phyloP scores from a whole-genome alignment of 2,888 invertebrate genomes.

The Parnassius mnemosyne region DNA sequence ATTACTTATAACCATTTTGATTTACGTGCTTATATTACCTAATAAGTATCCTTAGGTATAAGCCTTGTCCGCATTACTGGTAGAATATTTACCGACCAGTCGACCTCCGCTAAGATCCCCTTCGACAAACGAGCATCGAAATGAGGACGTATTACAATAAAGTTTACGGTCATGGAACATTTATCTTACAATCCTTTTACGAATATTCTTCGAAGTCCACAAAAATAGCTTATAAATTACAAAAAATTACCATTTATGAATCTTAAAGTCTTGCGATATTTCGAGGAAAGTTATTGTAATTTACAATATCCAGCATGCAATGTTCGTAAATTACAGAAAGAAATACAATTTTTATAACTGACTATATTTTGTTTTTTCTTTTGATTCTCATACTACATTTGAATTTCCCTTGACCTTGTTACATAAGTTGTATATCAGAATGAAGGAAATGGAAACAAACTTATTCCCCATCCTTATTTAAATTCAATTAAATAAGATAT shows the following conservation, averaged over 20 bases:
- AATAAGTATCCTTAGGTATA: constrained; percentile 23
- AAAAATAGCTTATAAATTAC: background rate
- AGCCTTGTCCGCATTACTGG: constrained; percentile 33
- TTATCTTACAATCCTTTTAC: constrained; percentile 10
- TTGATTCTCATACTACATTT: too few relatives aligned
- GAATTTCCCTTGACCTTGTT: too few relatives aligned
- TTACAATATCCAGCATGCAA: too few relatives aligned
- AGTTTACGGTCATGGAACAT: constrained; percentile 6
- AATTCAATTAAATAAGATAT: too few relatives aligned
- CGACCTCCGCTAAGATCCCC: constrained; percentile 37
- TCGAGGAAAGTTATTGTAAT: background rate
- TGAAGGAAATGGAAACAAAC: too few relatives aligned
- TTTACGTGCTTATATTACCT: background rate
- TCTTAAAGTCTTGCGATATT: too few relatives aligned
- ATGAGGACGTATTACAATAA: constrained; percentile 36
- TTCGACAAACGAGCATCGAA: constrained; percentile 36
- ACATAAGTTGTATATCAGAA: too few relatives aligned
- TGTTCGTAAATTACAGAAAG: too few relatives aligned
- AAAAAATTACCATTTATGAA: background rate
- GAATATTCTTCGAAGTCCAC: constrained; percentile 2
- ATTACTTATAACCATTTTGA: too few relatives aligned
- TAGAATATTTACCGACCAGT: constrained; percentile 36
- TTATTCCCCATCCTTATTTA: too few relatives aligned
- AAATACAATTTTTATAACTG: too few relatives aligned
- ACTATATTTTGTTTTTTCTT: too few relatives aligned